These are phyloP conservation scores for Pristionchus fissidentatus DNA, from an alignment of 2,888 invertebrate species.

Conservation along the genomic window DNA sequence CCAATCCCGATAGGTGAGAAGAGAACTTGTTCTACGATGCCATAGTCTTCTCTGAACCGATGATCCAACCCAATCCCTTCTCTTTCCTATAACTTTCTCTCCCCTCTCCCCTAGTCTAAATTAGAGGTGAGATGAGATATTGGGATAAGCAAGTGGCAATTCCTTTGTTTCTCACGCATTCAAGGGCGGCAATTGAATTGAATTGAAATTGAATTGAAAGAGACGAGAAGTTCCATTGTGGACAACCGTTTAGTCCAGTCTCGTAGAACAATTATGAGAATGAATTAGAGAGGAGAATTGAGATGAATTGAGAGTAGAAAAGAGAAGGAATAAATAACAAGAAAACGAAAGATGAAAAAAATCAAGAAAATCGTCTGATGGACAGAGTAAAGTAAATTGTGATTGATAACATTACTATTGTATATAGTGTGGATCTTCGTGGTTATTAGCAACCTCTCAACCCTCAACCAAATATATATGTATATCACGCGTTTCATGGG, in stretches of 20 bases:
- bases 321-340: neutral
- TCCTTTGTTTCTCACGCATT: neutral
- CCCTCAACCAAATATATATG: no score
- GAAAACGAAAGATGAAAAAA: no score
- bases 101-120: neutral
- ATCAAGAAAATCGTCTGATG: no score
- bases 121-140: constrained; percentile 20
- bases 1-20: constrained; percentile 7
- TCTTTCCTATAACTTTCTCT: no score
- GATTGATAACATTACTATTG: no score
- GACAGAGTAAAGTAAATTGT: no score
- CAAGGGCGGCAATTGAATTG: neutral
- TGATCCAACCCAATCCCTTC: no score
- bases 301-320: neutral
- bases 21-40: neutral
- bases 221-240: neutral
- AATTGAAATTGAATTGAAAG: neutral
- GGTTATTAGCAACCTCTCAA: no score
- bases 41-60: no score
- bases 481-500: no score
- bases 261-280: neutral
- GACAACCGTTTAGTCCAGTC: no score
- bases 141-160: neutral
- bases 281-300: neutral
- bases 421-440: no score